Base-by-base conservation (phyloP, 1,140 invertebrate genomes). In the Oncopodura yosiiana region DNA sequence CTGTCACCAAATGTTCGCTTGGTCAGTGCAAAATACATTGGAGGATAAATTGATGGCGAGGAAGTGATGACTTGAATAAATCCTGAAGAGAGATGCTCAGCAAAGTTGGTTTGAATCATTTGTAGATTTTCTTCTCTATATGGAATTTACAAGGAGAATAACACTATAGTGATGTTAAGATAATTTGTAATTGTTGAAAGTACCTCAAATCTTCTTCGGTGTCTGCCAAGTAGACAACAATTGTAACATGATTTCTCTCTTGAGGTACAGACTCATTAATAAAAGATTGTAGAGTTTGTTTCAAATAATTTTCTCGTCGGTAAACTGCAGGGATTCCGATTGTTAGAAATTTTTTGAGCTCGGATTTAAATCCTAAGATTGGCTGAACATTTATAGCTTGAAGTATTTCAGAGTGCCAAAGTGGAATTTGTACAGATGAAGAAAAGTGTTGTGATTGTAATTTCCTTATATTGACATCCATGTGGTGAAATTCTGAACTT, bases 241-340 rank as follows among this genome's bases (percentile, higher is more conserved):
- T 48, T 19, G 46, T 30, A 3, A 52, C 52, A 36, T 49, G 34
- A 19, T 43, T 48, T 23, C 61, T 29, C 34, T 63, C 55, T 9
- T 51, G 49, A 9, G 36, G 27, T 14, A 43, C 46, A 23, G 62
- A 60, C 23, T 63, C 39, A 19, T 46, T 23, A 19, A 63, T 39
- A 12, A 63, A 36, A 11, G 62, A 60, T 24, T 34, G 27, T 23
- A 63, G 39, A 3, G 62, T 63, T 52, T 49, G 23, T 6, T 32
- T 24, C 23, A 63, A 34, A 43, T 63, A 63, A 45, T 60, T 56
- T 36, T 63, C 58, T 27, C 58, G 43, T 42, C 62, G 29, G 42
- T 52, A 60, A 2, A 61, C 54, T 18, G 36, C 53, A 3, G 62
- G 27, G n/a, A 63, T 63, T n/a, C 62, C 62, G 19, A 63, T 57